These are phyloP conservation scores for Athrips mouffetella DNA, from an alignment of 2,888 invertebrate genomes.

Conservation along the genomic window DNA sequence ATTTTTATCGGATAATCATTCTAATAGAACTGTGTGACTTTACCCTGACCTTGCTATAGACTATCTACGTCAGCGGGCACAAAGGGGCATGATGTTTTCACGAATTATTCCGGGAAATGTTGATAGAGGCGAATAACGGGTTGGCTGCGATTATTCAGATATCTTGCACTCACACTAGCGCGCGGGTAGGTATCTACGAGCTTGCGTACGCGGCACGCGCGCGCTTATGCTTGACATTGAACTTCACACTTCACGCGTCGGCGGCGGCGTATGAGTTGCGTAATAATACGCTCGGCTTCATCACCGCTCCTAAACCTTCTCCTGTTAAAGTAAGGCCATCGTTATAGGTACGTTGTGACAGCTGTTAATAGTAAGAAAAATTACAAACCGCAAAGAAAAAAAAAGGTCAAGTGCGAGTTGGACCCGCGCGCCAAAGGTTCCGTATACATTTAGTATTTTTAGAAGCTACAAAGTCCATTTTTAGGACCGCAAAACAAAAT, in stretches of 20 bases:
- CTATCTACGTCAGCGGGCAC: conserved; percentile 46
- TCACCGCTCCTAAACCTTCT: no score
- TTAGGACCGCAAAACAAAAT: no score
- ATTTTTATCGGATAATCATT: conserved; percentile 20
- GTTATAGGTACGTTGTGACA: no score
- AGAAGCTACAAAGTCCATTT: no score
- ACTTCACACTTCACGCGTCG: conserved; percentile 73
- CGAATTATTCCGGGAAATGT: conserved; percentile 70
- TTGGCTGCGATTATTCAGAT: conserved; percentile 67
- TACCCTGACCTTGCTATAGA: conserved; percentile 66
- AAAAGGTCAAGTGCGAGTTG: no score
- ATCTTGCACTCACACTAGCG: conserved; percentile 49
- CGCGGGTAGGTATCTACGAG: conserved; percentile 34
- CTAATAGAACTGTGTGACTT: conserved; percentile 36
- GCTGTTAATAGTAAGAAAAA: no score
- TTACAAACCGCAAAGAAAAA: no score
- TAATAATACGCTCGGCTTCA: conserved; percentile 51
- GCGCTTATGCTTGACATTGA: conserved; percentile 73
- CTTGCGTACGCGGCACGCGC: conserved; percentile 28
- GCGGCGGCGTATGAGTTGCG: conserved; percentile 63
- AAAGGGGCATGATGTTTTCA: conserved; percentile 62
- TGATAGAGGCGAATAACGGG: conserved; percentile 72
- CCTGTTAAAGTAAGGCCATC: no score
- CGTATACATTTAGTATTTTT: no score
- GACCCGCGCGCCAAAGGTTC: no score